Evolutionary conservation across 2,797 vertebrate species (phyloP), one percentile per base, ranked within the genome.

Genomic region (Hipposideros larvatus): DNA sequence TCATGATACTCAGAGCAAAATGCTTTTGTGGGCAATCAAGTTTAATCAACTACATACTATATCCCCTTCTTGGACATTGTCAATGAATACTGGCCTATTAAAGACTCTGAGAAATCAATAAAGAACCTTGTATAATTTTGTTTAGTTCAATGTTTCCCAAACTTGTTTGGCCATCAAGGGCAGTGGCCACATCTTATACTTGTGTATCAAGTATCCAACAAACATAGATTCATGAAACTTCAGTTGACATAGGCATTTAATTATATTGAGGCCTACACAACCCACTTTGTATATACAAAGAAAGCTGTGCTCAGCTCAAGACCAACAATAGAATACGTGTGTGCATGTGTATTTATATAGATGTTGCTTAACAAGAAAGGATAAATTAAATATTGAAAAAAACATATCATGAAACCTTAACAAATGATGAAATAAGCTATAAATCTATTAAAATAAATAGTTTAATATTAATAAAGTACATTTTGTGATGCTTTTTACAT

Each of bases 131-230:
- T 80, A 95, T 77, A 87, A 73, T 21, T 90, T 92, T 90, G 6
- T 28, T 78, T 22, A 66, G n/a, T 95, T 94, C 48, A 77, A 7
- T 55, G 48, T 71, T 84, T 94, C 55, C 43, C 66, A 93, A 94
- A 92, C 11, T 68, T 91, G 31, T 75, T 51, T 59, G 83, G 63
- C 4, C 63, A 77, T 63, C 24, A 96, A 85, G 34, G 5, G 24
- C 53, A 86, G 43, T 1, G 22, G 46, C 11, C 41, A 89, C 31
- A 74, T 83, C 53, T 83, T 87, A 57, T 11, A 46, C 11, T 37
- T 91, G 43, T 82, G 9, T 65, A 73, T 78, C 11, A 96, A 87
- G 8, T 73, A 41, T 71, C 31, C 10, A 66, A 61, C 78, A 91
- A 74, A 78, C 7, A 86, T 5, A 70, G 26, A 63, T n/a, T 73